These are phyloP conservation scores for Aurelia aurita DNA, from an alignment of 30 jellyfish, hydroid and myxozoan genomes.

Conservation along the genomic window DNA sequence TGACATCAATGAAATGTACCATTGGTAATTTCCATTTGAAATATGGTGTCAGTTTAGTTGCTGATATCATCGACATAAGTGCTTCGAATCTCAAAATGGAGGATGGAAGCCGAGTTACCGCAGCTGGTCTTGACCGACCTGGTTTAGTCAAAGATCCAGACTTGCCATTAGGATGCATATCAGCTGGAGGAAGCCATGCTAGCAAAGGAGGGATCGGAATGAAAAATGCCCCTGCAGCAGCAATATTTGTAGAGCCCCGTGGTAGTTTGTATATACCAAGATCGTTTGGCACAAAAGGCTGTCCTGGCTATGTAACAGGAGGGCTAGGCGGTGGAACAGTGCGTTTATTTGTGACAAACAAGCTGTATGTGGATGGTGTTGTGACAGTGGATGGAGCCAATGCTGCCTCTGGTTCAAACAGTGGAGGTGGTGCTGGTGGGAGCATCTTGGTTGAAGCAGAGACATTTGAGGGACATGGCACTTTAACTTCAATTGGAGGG, in stretches of 20 bases:
- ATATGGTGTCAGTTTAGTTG: conserved; percentile 64
- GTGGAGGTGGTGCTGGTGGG: conserved; percentile 84
- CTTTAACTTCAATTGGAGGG: conserved; percentile 63
- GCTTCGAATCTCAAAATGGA: conserved; percentile 61
- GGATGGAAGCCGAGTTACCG: conserved; percentile 68
- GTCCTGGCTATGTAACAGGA: conserved; percentile 59
- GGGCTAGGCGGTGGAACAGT: conserved; percentile 64
- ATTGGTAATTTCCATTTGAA: conserved; percentile 67
- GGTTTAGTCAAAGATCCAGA: conserved; percentile 48
- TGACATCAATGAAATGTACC: conserved; percentile 73
- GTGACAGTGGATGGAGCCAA: conserved; percentile 59
- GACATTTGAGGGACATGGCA: conserved; percentile 71
- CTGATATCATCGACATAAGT: conserved; percentile 69
- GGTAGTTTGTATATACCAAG: conserved; percentile 59
- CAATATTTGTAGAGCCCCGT: conserved; percentile 21
- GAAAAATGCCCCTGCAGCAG: background rate
- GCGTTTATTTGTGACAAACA: conserved; percentile 49
- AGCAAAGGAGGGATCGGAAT: conserved; percentile 52
- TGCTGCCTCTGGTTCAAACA: conserved; percentile 49
- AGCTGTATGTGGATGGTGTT: conserved; percentile 62
- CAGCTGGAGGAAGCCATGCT: conserved; percentile 82
- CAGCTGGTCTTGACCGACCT: conserved; percentile 68
- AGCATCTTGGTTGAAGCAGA: conserved; percentile 65
- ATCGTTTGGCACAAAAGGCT: conserved; percentile 54
- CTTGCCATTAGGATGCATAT: conserved; percentile 44